phyloP scores from a whole-genome alignment of 1,140 invertebrate species.

The Caenorhabditis remanei region DNA sequence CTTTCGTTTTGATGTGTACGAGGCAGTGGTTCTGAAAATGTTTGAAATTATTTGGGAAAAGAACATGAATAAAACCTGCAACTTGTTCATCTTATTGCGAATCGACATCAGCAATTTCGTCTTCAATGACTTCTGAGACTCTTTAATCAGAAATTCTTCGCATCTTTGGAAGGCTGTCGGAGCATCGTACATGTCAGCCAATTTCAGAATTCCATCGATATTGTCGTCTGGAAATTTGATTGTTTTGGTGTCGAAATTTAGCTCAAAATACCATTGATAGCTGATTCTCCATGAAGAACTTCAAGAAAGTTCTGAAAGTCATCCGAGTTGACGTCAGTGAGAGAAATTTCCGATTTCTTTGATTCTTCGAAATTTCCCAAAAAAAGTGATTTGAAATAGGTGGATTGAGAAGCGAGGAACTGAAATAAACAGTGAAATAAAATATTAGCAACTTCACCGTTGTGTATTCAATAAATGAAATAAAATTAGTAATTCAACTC shows the following conservation, averaged over 20 bases:
- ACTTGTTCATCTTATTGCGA: background rate
- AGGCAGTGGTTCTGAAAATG: background rate
- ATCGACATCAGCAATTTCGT: background rate
- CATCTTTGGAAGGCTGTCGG: background rate
- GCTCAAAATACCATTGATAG: too few species aligned
- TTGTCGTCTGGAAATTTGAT: background rate
- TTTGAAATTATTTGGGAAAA: background rate
- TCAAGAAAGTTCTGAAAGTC: too few species aligned
- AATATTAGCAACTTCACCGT: too few species aligned
- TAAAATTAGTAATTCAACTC: background rate
- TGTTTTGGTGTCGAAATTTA: too few species aligned
- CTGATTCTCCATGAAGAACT: too few species aligned
- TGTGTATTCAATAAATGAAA: background rate
- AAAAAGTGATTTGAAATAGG: too few species aligned
- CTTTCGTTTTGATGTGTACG: too few species aligned
- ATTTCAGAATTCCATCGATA: background rate
- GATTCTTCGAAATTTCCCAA: too few species aligned
- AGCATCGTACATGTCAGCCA: background rate
- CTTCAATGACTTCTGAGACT: background rate
- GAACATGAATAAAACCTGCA: background rate
- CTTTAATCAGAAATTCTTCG: background rate
- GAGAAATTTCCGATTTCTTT: too few species aligned
- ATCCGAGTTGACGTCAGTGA: too few species aligned
- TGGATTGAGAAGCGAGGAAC: too few species aligned
- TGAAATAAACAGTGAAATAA: background rate